A percentile compares a stretch with the other conserved stretches of the same genome.
These are phyloP conservation scores for Lophius piscatorius DNA, from an alignment of 2,113 vertebrate genomes.

Conservation along the genomic window DNA sequence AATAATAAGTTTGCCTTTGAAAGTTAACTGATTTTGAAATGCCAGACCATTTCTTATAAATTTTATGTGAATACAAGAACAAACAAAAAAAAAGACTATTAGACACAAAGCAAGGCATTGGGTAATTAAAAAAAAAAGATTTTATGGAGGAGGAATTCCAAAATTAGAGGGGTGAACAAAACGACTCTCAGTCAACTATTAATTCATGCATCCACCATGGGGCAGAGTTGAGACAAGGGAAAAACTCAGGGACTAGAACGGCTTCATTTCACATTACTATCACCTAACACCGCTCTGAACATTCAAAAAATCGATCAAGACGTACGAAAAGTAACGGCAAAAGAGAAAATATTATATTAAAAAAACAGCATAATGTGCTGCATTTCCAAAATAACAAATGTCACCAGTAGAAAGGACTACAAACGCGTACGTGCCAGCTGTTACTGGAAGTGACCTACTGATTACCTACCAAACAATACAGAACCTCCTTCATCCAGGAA, in stretches of 20 bases:
- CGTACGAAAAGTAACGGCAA: too few species aligned
- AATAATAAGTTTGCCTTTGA: background rate
- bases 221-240: constrained; percentile 58
- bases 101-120: too few species aligned
- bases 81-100: too few species aligned
- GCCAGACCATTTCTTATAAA: background rate
- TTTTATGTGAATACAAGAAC: too few species aligned
- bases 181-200: background rate
- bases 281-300: background rate
- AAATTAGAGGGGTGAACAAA: background rate
- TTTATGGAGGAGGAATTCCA: too few species aligned
- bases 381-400: constrained; percentile 41
- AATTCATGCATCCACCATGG: constrained; percentile 46
- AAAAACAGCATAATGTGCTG: background rate
- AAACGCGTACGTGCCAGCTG: constrained; percentile 22
- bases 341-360: too few species aligned
- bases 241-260: background rate
- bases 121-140: too few species aligned
- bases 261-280: constrained; percentile 1
- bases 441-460: constrained; percentile 39
- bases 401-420: constrained; percentile 21
- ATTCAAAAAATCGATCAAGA: background rate
- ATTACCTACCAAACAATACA: constrained; percentile 23
- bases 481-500: constrained; percentile 15
- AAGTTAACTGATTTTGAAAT: background rate